Percentiles rank a stretch among this genome's conserved stretches.
phyloP scores from a whole-genome alignment of 1,140 invertebrate genomes.

The Eulimnadia texana region DNA sequence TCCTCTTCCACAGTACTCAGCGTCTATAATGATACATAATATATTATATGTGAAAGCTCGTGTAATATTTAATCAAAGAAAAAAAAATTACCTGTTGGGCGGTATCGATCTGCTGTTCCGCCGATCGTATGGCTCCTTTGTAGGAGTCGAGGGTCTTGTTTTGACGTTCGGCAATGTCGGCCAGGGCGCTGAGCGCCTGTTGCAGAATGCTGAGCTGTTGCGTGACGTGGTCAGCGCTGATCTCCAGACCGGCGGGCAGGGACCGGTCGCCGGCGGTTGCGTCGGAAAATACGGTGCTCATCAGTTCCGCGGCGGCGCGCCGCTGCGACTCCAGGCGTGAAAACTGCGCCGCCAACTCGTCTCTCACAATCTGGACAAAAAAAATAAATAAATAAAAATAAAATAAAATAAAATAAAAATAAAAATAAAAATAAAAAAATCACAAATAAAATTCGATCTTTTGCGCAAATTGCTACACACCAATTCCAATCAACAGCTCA shows the following conservation, averaged over 20 bases:
- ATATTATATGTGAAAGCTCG: no score
- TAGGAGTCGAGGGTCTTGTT: slow-evolving; percentile 38
- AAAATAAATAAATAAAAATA: neutral
- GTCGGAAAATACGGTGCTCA: neutral
- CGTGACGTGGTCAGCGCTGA: slow-evolving; percentile 6
- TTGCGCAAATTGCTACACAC: no score
- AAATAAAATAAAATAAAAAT: neutral
- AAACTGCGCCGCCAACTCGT: neutral
- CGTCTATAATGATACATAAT: slow-evolving; percentile 8
- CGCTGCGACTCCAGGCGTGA: neutral
- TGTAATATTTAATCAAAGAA: no score
- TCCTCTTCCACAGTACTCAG: slow-evolving; percentile 23
- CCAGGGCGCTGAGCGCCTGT: slow-evolving; percentile 50
- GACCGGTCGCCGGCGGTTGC: neutral
- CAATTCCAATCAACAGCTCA: no score
- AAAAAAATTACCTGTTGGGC: slow-evolving; percentile 51
- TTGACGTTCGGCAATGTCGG: slow-evolving; percentile 52
- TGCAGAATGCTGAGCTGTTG: slow-evolving; percentile 56
- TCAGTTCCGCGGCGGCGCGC: slow-evolving; percentile 3
- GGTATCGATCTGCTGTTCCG: slow-evolving; percentile 42
- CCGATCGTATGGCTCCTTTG: slow-evolving; percentile 38
- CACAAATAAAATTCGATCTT: neutral
- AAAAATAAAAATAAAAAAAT: neutral
- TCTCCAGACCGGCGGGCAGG: slow-evolving; percentile 8
- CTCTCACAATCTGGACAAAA: neutral